Conservation (phyloP, 2,113 vertebrate species). For the Ameiurus melas region DNA sequence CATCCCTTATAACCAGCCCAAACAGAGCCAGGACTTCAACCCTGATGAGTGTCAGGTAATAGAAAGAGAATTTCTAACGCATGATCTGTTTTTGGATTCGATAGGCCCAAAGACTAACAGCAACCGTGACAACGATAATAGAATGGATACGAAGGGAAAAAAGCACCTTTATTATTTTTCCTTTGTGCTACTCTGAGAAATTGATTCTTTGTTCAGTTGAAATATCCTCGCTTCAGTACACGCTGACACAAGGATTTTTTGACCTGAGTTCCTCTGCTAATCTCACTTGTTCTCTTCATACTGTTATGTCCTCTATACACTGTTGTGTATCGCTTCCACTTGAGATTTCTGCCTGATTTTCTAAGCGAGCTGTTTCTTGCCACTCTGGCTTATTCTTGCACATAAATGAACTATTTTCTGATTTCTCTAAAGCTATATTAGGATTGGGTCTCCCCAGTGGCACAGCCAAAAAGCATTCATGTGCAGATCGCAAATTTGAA, state of each 20-base stretch:
- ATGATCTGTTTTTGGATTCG: not conserved
- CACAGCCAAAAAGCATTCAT: not conserved
- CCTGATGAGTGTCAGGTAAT: conserved; percentile 88
- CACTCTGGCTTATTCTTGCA: not conserved
- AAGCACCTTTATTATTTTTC: not conserved
- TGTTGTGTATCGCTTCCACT: not conserved
- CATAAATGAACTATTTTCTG: not conserved
- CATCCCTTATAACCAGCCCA: conserved; percentile 80
- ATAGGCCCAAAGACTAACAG: not conserved
- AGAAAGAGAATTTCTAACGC: not conserved
- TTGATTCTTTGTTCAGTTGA: not conserved
- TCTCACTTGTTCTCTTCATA: not conserved
- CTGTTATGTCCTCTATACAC: not conserved
- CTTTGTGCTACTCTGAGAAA: not conserved
- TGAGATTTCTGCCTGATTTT: not conserved
- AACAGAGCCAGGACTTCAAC: conserved; percentile 77
- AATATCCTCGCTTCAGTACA: not conserved
- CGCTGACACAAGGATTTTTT: not conserved
- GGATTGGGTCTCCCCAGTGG: not conserved
- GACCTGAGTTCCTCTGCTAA: not conserved
- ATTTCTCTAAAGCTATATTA: not conserved
- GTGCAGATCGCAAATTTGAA: not conserved
- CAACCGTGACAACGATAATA: not conserved
- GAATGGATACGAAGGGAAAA: not conserved
- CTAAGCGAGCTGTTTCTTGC: not conserved